Evolutionary conservation across 2,888 invertebrate species (phyloP).

Genomic region (Chloroclysta siterata): DNA sequence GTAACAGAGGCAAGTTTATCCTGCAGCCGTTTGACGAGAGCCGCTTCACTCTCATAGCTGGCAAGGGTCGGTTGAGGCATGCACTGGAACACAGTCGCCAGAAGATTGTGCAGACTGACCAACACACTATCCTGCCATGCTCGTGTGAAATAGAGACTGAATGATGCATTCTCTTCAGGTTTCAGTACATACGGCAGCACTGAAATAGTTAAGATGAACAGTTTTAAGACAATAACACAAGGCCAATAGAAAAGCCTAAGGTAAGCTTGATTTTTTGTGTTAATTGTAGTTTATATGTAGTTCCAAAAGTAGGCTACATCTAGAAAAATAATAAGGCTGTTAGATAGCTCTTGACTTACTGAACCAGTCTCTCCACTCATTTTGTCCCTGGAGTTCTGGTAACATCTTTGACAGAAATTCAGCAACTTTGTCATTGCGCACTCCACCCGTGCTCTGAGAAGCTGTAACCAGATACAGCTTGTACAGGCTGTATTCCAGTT

Average conservation of each 20-base stretch:
- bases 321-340: not conserved
- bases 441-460: slow-evolving; percentile 86
- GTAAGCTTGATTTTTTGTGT: too few species aligned
- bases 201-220: slow-evolving; percentile 60
- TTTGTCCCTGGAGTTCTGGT: slow-evolving; percentile 93
- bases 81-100: slow-evolving; percentile 94
- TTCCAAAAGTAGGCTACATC: not conserved
- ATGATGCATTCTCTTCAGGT: slow-evolving; percentile 95
- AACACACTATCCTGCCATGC: slow-evolving; percentile 98
- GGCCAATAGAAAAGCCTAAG: not conserved
- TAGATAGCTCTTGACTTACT: slow-evolving; percentile 85
- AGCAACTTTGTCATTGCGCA: slow-evolving; percentile 92
- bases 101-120: slow-evolving; percentile 95
- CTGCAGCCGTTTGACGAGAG: slow-evolving; percentile 91
- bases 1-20: slow-evolving; percentile 91
- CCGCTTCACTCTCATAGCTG: slow-evolving; percentile 94
- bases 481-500: slow-evolving; percentile 93
- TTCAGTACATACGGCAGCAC: slow-evolving; percentile 96
- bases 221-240: not conserved
- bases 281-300: too few species aligned
- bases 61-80: slow-evolving; percentile 94
- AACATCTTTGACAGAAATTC: slow-evolving; percentile 96
- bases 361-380: slow-evolving; percentile 99
- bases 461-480: slow-evolving; percentile 97
- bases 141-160: slow-evolving; percentile 94